Conservation (phyloP, 2,113 vertebrate genomes). For the Struthidea cinerea region DNA sequence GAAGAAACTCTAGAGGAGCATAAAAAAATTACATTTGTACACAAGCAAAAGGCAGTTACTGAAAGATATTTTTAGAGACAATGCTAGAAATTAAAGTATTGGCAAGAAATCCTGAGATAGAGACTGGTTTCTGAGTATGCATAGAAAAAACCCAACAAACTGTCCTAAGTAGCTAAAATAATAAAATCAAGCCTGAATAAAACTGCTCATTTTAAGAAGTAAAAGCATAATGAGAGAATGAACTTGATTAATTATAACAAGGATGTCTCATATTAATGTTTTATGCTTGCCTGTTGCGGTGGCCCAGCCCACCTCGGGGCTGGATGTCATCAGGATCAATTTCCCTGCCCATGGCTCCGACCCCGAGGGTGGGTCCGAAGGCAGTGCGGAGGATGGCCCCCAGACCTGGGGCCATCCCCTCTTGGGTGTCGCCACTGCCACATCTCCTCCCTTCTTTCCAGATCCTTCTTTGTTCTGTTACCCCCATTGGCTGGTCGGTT, state of each 20-base stretch:
- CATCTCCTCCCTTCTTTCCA: too few species aligned
- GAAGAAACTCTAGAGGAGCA: background rate
- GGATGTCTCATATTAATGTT: background rate
- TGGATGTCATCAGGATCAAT: too few species aligned
- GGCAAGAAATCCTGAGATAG: background rate
- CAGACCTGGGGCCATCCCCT: too few species aligned
- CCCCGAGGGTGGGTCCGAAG: too few species aligned
- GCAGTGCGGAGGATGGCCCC: too few species aligned
- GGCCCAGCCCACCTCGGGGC: too few species aligned
- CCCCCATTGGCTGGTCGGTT: too few species aligned
- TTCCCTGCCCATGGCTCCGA: too few species aligned
- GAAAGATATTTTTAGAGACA: background rate
- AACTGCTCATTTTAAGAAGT: background rate
- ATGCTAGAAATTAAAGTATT: background rate
- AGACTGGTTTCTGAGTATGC: background rate
- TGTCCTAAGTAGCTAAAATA: background rate
- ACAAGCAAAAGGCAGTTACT: background rate
- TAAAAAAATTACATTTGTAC: background rate
- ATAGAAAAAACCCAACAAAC: background rate
- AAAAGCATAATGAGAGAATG: background rate
- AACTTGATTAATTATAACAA: background rate
- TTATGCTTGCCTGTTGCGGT: too few species aligned
- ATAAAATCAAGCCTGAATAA: background rate
- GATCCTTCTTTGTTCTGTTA: too few species aligned
- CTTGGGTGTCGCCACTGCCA: too few species aligned